Conservation (phyloP, 2,113 vertebrate genomes). For the Hirundichthys speculiger region DNA sequence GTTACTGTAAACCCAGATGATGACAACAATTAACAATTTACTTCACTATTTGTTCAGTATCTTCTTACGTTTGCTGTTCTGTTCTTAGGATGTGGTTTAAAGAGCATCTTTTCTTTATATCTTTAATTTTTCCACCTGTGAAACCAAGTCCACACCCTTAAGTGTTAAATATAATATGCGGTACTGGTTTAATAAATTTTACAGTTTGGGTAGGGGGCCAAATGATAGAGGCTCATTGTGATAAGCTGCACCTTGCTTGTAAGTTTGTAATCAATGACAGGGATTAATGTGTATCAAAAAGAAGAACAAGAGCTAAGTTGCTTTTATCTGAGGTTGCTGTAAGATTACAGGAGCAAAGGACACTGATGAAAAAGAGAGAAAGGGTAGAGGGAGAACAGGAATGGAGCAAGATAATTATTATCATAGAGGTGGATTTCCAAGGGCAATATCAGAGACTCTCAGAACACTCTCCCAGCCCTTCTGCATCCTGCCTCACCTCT, state of each 20-base stretch:
- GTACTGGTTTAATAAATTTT: constrained; percentile 17
- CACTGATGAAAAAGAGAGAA: constrained; percentile 30
- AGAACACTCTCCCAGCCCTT: constrained; percentile 1
- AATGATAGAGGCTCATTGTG: constrained; percentile 70
- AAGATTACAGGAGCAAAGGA: constrained; percentile 73
- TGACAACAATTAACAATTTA: too few species aligned
- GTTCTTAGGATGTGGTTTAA: not conserved
- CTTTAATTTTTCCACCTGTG: not conserved
- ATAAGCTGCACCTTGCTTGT: constrained; percentile 80
- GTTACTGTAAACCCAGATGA: too few species aligned
- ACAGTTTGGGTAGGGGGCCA: constrained; percentile 42
- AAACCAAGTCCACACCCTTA: not conserved
- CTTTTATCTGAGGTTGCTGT: constrained; percentile 76
- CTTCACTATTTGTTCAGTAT: not conserved
- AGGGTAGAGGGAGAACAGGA: constrained; percentile 1
- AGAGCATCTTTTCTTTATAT: too few species aligned
- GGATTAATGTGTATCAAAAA: constrained; percentile 83
- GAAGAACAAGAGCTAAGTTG: constrained; percentile 62
- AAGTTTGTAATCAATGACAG: constrained; percentile 82
- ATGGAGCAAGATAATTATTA: constrained; percentile 55
- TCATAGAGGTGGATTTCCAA: constrained; percentile 73
- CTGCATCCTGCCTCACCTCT: constrained; percentile 16
- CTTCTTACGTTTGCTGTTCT: too few species aligned
- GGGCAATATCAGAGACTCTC: constrained; percentile 74
- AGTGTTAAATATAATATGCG: constrained; percentile 1